Evolutionary conservation across 2,888 invertebrate species (phyloP), one percentile per base, ranked within the genome.

Genomic region (Andrena dorsata): DNA sequence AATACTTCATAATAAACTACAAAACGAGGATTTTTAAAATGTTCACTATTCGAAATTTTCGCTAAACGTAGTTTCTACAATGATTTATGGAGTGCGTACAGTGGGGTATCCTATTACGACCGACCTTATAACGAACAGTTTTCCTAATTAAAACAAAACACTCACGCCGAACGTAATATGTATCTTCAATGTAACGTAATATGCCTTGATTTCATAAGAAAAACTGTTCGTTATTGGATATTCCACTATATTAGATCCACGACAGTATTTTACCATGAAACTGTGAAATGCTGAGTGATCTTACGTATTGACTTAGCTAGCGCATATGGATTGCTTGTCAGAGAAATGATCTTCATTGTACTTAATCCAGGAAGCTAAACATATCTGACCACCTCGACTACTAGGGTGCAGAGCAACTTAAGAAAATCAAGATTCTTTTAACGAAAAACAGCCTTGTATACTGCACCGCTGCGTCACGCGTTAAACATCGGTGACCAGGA

Each of bases 401-500:
- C 10, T n/a, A 16, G 58, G 51, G 1, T n/a, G 20, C 3, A 51
- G 1, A 7, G 3, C 8, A 30, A 26, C 32, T 26, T 10, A 30
- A 41, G 16, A 41, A 41, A 41, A 41, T 41, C 16, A 16, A 41
- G 41, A 41, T 41, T 41, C 41, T 26, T 56, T 56, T 26, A 20
- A 10, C 0, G 23, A 56, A 26, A 10, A 56, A 1, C 56, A 26
- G 10, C 56, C 56, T 56, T 53, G 53, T 20, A 1, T 8, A 53
- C 4, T 2, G 26, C 8, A 5, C 0, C 10, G 41, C 35, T 20
- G n/a, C 10, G 23, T 16, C 35, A 1, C 13, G 26, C 23, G 60
- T 82, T 87, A 91, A 70, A 90, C 76, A 58, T 82, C 74, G 51
- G 89, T 90, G 70, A 88, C 85, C 76, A 88, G 65, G 69, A 86